Conservation (phyloP, 2,113 vertebrate species). For the Zosterops borbonicus region DNA sequence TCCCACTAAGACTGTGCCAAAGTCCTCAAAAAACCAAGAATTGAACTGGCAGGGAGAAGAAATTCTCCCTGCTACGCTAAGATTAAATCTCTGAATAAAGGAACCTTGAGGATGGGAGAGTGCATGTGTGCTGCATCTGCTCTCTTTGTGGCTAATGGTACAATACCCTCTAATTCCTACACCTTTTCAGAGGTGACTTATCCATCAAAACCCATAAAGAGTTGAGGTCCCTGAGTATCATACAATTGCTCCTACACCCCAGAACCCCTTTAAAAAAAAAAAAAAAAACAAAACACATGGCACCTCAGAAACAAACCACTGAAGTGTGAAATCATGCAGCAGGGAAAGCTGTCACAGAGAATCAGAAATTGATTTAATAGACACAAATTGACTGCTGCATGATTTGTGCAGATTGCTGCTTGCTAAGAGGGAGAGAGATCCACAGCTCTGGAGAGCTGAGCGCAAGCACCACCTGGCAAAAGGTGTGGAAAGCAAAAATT, state of each 20-base stretch:
- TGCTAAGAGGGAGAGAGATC: neutral
- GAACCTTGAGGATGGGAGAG: neutral
- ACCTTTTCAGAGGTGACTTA: neutral
- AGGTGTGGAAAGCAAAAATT: neutral
- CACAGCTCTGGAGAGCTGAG: neutral
- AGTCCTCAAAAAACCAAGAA: neutral
- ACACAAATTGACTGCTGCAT: neutral
- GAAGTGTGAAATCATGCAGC: neutral
- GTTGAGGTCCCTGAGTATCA: neutral
- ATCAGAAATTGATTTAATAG: conserved; percentile 19
- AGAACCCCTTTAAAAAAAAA: neutral
- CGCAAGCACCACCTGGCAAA: neutral
- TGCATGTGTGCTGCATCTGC: neutral
- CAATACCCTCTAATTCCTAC: neutral
- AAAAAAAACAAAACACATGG: neutral
- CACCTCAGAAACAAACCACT: neutral
- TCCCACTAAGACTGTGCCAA: neutral
- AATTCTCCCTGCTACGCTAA: neutral
- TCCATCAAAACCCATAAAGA: neutral
- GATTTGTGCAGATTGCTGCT: neutral
- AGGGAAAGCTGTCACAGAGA: conserved; percentile 12
- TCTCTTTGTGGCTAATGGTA: neutral
- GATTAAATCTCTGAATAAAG: neutral
- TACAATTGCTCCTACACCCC: neutral
- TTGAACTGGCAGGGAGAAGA: neutral